Base-by-base conservation (phyloP, 2,113 vertebrate species). In the Ctenodactylus gundi region DNA sequence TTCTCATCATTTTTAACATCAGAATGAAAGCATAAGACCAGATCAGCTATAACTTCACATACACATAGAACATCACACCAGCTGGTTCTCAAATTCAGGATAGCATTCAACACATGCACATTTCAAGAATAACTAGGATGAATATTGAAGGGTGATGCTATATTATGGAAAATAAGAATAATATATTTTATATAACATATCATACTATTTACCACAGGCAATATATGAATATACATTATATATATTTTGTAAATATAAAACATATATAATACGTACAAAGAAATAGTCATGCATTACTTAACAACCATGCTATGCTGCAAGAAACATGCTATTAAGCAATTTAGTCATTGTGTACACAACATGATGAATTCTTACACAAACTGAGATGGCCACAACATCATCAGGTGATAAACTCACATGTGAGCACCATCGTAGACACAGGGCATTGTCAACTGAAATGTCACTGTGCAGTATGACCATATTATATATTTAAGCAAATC, bases 21-120 rank as follows among this genome's bases (percentile, higher is more conserved):
- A 94, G 15, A 94, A 23, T 72, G 34, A 97, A 73, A 89, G 4
- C 9, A 9, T 14, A 46, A 83, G 51, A 86, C 29, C 15, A 92
- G 9, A 20, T 80, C 12, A 78, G n/a, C 9, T 29, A 85, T 18
- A 77, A 25, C 36, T 89, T 14, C 60, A n/a, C n/a, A 62, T 5
- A 72, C 36, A 46, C 0, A 15, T 14, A 41, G 7, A 5, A 60
- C 17, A 58, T 41, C 36, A 67, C 81, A 49, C 6, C 13, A 85
- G 46, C 4, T 51, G 75, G 14, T 9, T 21, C 6, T 86, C 15
- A 34, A 68, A 17, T 77, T 60, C 7, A 57, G 29, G 18, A 3
- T 20, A 51, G 9, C 25, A 36, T 55, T 78, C 57, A 73, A 72
- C 2, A 83, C 51, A 15, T 12, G 68, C 7, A 86, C 4, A 39